A percentile compares a stretch with the other conserved stretches of the same genome.
Evolutionary conservation across 2,888 invertebrate genomes (phyloP).

Genomic region (Meghimatium bilineatum): DNA sequence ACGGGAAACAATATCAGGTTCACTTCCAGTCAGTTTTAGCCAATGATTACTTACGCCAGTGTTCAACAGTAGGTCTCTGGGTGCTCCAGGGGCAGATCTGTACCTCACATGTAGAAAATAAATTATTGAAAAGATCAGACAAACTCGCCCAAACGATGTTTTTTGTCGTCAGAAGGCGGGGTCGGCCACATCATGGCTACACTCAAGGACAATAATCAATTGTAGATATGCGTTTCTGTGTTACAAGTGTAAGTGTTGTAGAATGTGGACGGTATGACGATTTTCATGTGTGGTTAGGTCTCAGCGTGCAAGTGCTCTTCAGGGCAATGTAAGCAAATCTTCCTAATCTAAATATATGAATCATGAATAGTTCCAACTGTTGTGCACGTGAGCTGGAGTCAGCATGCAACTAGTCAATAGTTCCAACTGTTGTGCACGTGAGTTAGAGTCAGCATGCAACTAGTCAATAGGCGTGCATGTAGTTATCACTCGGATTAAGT

Average conservation of each 20-base stretch:
- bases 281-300: neutral
- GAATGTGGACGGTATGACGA: neutral
- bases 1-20: neutral
- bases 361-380: neutral
- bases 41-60: neutral
- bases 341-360: neutral
- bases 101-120: slow-evolving; percentile 33
- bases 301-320: neutral
- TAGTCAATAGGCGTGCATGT: too few relatives aligned
- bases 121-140: slow-evolving; percentile 30
- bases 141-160: slow-evolving; percentile 12
- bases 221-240: neutral
- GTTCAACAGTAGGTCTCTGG: slow-evolving; percentile 6
- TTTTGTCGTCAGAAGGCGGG: slow-evolving; percentile 14
- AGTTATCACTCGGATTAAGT: too few relatives aligned
- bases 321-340: neutral
- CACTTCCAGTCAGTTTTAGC: neutral
- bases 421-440: neutral
- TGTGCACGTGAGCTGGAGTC: neutral
- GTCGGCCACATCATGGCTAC: neutral
- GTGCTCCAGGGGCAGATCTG: neutral
- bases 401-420: too few relatives aligned
- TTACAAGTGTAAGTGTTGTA: neutral
- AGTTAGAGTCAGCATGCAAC: too few relatives aligned
- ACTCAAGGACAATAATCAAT: neutral